Base-by-base conservation (phyloP, 2,797 vertebrate genomes). In the Tapirus indicus region DNA sequence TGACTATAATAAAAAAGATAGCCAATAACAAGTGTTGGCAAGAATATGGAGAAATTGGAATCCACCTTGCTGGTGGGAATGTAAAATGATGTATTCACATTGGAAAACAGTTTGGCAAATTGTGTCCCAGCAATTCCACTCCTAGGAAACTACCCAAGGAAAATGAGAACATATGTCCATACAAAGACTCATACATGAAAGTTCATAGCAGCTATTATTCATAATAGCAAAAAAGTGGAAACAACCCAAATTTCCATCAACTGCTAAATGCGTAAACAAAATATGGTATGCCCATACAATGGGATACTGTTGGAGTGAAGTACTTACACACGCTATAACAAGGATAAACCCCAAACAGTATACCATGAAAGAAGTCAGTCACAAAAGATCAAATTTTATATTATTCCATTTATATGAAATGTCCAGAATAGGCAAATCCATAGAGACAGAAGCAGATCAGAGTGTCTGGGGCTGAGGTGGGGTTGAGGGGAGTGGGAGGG, bases 401-500 rank as follows among this genome's bases (percentile, higher is more conserved):
- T 21, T 20, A 71, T 47, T 79, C 47, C 52, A 86, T 16, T 35
- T 71, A 20, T 9, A n/a, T 10, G 62, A 64, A 44, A 20, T 14
- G 7, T 32, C 10, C 54, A n/a, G 5, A 32, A 12, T 2, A 29
- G 29, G 18, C 5, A 74, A 54, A 25, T 69, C 32, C 27, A 32
- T 0, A 21, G 8, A 86, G 41, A 66, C 0, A 4, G 52, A 90
- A 17, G 12, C 0, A 4, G 29, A 23, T 32, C 11, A 2, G 17
- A 4, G 10, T 69, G 74, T 35, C 54, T 47, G 7, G 35, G 68
- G 23, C 35, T 44, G 3, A 38, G 6, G 17, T 2, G 5, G 11
- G 25, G 62, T 1, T 21, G 3, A 35, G 0, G 25, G 21, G 1
- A 12, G 3, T 20, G 38, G 11, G 27, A 14, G 32, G 20, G 9